These are phyloP conservation scores for Bombyx huttoni DNA, from an alignment of 2,888 invertebrate genomes.

Conservation along the genomic window DNA sequence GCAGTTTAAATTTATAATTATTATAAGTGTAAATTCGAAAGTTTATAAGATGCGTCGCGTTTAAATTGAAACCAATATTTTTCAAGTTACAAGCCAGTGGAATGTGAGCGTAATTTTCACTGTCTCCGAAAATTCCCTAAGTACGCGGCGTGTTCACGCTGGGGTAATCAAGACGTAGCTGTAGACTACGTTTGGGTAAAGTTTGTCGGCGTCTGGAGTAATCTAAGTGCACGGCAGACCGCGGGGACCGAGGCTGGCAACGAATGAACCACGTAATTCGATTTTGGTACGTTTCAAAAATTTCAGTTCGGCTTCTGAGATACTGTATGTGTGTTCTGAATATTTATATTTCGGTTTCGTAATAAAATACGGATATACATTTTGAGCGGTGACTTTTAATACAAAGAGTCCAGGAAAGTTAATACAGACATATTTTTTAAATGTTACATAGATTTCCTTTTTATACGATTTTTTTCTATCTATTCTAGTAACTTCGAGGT, in stretches of 20 bases:
- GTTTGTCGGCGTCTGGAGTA: constrained; percentile 20
- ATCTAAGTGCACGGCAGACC: constrained; percentile 17
- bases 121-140: constrained; percentile 17
- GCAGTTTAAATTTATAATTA: too few species aligned
- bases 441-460: too few species aligned
- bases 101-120: constrained; percentile 12
- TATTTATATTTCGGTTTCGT: too few species aligned
- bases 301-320: neutral
- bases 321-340: too few species aligned
- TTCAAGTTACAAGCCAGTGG: neutral
- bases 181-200: constrained; percentile 21
- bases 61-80: constrained; percentile 1
- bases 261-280: constrained; percentile 1
- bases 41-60: too few species aligned
- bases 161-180: constrained; percentile 14
- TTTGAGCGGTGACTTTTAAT: too few species aligned
- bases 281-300: neutral
- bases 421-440: too few species aligned
- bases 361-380: too few species aligned
- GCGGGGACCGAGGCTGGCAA: constrained; percentile 5
- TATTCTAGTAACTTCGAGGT: too few species aligned
- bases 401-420: too few species aligned
- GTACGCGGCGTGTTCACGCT: constrained; percentile 14
- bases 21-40: too few species aligned
- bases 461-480: too few species aligned